A percentile compares a stretch with the other conserved stretches of the same genome.
Evolutionary conservation across 1,140 invertebrate genomes (phyloP).

Genomic region (Drosophila virilis): DNA sequence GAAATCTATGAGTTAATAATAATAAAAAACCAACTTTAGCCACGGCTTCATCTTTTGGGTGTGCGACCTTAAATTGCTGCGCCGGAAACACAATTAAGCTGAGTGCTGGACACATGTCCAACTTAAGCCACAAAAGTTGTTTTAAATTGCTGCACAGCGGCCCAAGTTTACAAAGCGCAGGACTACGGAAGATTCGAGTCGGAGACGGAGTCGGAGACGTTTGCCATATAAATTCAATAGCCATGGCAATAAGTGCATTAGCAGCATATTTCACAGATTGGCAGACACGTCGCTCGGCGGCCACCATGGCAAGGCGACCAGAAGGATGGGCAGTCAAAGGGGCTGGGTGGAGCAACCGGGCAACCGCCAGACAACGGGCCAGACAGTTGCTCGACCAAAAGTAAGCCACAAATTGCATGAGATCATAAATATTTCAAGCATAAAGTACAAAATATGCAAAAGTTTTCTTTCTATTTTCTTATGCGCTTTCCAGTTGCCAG

Average conservation of each 20-base stretch:
- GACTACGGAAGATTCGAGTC: not conserved
- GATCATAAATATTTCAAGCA: slow-evolving; percentile 83
- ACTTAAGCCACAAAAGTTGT: slow-evolving; percentile 42
- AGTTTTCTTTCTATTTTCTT: slow-evolving; percentile 56
- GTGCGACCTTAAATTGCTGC: slow-evolving; percentile 20
- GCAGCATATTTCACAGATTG: slow-evolving; percentile 83
- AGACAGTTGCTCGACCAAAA: slow-evolving; percentile 68
- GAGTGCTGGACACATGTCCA: slow-evolving; percentile 53
- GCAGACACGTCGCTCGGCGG: slow-evolving; percentile 74
- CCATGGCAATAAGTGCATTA: slow-evolving; percentile 80
- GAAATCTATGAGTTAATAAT: no score
- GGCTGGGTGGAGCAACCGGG: not conserved
- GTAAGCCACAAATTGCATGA: slow-evolving; percentile 82
- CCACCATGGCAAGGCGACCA: slow-evolving; percentile 20
- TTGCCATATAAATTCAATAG: slow-evolving; percentile 79
- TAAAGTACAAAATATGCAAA: slow-evolving; percentile 83
- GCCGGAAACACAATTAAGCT: slow-evolving; percentile 68
- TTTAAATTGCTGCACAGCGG: slow-evolving; percentile 52
- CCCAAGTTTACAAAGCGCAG: no score
- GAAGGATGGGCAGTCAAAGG: not conserved
- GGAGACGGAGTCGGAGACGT: slow-evolving; percentile 55
- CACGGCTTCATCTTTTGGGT: not conserved
- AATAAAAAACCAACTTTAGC: not conserved
- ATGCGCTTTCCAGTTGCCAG: slow-evolving; percentile 36
- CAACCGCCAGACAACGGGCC: slow-evolving; percentile 15